Percentiles rank a stretch among this genome's conserved stretches.
These are phyloP conservation scores for Conus ventricosus DNA, from an alignment of 1,140 invertebrate genomes.

Conservation along the genomic window DNA sequence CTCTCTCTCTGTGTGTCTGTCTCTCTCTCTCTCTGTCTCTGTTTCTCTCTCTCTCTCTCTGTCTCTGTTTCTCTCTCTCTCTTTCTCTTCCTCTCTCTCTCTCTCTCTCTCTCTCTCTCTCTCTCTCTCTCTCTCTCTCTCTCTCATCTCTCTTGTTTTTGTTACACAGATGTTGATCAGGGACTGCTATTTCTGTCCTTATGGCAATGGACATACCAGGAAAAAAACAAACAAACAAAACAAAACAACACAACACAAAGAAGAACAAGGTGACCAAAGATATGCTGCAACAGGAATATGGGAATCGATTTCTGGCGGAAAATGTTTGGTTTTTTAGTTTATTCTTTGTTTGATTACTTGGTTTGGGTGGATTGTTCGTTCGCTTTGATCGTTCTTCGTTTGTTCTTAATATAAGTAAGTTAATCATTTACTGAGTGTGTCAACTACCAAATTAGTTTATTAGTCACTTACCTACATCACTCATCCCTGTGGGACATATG, in stretches of 20 bases:
- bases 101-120: background rate
- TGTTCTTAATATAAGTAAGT: too few relatives aligned
- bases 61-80: background rate
- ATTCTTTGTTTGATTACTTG: too few relatives aligned
- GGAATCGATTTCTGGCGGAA: too few relatives aligned
- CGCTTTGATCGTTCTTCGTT: too few relatives aligned
- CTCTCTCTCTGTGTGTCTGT: background rate
- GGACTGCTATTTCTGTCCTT: background rate
- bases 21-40: background rate
- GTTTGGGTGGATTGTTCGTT: too few relatives aligned
- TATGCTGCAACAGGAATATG: too few relatives aligned
- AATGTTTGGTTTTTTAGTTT: too few relatives aligned
- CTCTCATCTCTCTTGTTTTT: background rate
- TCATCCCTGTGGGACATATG: too few relatives aligned
- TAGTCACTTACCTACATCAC: too few relatives aligned
- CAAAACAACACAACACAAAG: background rate
- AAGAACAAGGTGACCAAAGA: background rate
- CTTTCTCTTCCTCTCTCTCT: background rate
- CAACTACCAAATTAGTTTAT: too few relatives aligned
- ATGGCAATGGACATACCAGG: background rate
- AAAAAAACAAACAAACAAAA: background rate
- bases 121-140: background rate
- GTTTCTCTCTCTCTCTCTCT: background rate
- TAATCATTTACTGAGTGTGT: too few relatives aligned
- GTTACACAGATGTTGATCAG: background rate